phyloP scores from a whole-genome alignment of 53 echinoderm and acorn worm species.

The Echinometra lucunter region DNA sequence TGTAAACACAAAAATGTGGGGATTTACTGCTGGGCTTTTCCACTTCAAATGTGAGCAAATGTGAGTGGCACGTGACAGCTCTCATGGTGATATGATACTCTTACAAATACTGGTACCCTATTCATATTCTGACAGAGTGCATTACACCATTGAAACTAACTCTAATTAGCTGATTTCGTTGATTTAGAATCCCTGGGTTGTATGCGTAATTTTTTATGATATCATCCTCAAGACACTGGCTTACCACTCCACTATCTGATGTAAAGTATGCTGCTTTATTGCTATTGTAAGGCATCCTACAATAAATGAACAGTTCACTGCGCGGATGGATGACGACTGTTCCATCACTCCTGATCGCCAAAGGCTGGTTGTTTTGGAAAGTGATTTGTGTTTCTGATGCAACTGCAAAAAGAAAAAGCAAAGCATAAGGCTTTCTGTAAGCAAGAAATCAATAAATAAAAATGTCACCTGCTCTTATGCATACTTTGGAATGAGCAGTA shows the following conservation, averaged over 20 bases:
- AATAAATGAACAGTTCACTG: neutral
- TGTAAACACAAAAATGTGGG: too few species aligned
- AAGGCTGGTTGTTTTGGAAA: neutral
- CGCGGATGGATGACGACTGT: constrained; percentile 21
- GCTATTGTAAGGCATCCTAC: neutral
- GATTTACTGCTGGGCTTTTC: too few species aligned
- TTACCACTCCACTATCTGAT: neutral
- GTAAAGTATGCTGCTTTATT: neutral
- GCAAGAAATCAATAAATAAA: neutral
- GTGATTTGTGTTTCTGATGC: neutral
- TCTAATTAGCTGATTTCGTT: too few species aligned
- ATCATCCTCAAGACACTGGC: neutral
- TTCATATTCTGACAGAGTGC: too few species aligned
- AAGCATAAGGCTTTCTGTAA: neutral
- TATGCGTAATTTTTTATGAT: neutral
- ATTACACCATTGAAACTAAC: too few species aligned
- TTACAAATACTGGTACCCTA: too few species aligned
- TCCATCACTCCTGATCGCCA: neutral
- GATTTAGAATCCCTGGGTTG: too few species aligned
- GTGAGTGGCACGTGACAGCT: too few species aligned
- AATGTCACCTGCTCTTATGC: too few species aligned
- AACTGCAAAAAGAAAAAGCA: neutral
- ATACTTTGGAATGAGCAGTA: too few species aligned
- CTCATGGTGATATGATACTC: too few species aligned
- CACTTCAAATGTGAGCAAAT: too few species aligned